These are phyloP conservation scores for Cetonia aurata DNA, from an alignment of 2,888 invertebrate genomes.

Conservation along the genomic window DNA sequence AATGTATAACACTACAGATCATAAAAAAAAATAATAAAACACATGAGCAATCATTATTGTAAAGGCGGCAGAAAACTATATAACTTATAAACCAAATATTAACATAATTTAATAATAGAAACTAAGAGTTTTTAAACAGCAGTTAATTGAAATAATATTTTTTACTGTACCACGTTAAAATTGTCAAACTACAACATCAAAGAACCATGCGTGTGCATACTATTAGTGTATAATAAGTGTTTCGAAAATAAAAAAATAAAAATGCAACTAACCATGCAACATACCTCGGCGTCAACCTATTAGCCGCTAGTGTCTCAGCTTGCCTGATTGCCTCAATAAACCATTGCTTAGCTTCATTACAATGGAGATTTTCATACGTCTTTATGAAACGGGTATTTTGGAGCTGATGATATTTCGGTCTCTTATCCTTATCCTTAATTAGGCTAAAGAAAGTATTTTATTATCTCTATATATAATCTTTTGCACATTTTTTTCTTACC, in stretches of 20 bases:
- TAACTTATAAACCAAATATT: too few species aligned
- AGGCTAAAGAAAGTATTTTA: constrained; percentile 73
- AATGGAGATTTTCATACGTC: constrained; percentile 76
- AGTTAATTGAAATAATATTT: too few species aligned
- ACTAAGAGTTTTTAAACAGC: too few species aligned
- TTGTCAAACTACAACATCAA: neutral
- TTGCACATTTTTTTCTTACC: constrained; percentile 70
- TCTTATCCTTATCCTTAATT: constrained; percentile 91
- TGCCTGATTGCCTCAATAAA: constrained; percentile 76
- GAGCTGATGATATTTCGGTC: constrained; percentile 94
- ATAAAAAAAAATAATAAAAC: too few species aligned
- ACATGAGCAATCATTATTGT: too few species aligned
- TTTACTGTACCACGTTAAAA: too few species aligned
- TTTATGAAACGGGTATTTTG: constrained; percentile 90
- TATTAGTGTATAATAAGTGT: too few species aligned
- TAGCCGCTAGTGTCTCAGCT: constrained; percentile 60
- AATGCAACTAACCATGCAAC: constrained; percentile 66
- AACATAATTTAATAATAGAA: too few species aligned
- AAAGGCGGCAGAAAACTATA: too few species aligned
- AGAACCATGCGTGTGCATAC: neutral
- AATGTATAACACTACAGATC: too few species aligned
- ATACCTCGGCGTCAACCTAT: constrained; percentile 67
- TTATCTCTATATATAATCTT: neutral
- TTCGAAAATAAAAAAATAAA: constrained; percentile 48
- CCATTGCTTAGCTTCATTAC: constrained; percentile 85